Base-by-base conservation (phyloP, 2,113 vertebrate genomes). In the Prionailurus viverrinus region DNA sequence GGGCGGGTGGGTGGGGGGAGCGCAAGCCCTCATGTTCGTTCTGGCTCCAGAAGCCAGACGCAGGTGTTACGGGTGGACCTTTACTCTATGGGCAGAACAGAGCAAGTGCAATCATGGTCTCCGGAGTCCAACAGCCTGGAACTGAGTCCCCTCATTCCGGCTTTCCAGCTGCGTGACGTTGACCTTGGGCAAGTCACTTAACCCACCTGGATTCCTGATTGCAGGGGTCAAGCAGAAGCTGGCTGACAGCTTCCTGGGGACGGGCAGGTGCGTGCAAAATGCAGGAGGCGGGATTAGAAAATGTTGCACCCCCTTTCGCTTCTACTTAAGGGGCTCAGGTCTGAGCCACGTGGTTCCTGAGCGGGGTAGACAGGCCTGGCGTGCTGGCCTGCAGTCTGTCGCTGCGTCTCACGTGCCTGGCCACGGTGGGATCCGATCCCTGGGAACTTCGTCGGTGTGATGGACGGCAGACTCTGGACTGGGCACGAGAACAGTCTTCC, bases 21-120 rank as follows among this genome's bases (percentile, higher is more conserved):
- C 48, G 8, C 29, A 53, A 36, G 18, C 48, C 36, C 18, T 23
- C 41, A 51, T 18, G 33, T 69, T 33, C 4, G 0, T 12, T 45
- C 68, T 82, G 88, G 69, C 45, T 87, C n/a, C 45, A 61, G 95
- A 85, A 81, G 51, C 10, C n/a, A 85, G 63, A 90, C 33, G 36
- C 4, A 18, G 41, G 8, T 78, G 13, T 36, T 41, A n/a, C 0
- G 18, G 58, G 5, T 41, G 27, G 41, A 27, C 31, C 31, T 86
- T 2, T n/a, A 29, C 31, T 58, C 81, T 53, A 23, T 16, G 2
- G 81, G 10, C 7, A 53, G 39, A 5, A 53, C 0, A n/a, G 63
- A 3, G 3, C 48, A 33, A 45, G 51, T 73, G 9, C 31, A 21
- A 51, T 23, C 27, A 1, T 2, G 15, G 21, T 5, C 5, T 83